Base-by-base conservation (phyloP, 2,888 invertebrate genomes). In the Chesias legatella region DNA sequence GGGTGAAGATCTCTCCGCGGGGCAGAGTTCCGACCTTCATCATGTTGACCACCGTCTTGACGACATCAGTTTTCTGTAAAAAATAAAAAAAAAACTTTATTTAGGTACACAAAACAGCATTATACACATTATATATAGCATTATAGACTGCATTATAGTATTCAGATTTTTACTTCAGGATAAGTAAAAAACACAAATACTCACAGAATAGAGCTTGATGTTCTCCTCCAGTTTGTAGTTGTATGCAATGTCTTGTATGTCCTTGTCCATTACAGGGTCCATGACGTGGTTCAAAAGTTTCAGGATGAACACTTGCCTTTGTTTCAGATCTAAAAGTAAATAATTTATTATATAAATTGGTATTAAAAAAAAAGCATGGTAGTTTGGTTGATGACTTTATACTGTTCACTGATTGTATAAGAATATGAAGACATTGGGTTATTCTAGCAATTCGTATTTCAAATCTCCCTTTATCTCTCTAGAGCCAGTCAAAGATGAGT, bases 21-120 rank as follows among this genome's bases (percentile, higher is more conserved):
- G 92, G 92, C 29, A 93, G 74, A 45, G 89, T 71, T 24, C 91
- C 91, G 23, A 89, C 67, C 33, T 89, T 84, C 31, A 89, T 73
- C 42, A 82, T 71, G 38, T 88, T 81, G n/a, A 88, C 63, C 70
- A 92, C 91, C 51, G 88, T 82, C 51, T 91, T 89, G 3, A 92
- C 90, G 27, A 84, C 84, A 57, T 92, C 90, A 6, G 74, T 71
- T 66, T 90, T 89, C 90, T 91, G 74, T 10, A 70, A 1, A 32
- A 10, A 2, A 32, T n/a, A n/a, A n/a, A n/a, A n/a, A n/a, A n/a
- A n/a, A n/a, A n/a, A n/a, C n/a, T n/a, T n/a, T n/a, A n/a, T n/a
- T n/a, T n/a, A n/a, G n/a, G n/a, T n/a, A n/a, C n/a, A n/a, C 21
- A 31, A 7, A 21, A 8, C 1, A 29, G 6, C 21, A 13, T 22